Percentiles rank a stretch among this genome's conserved stretches.
Evolutionary conservation across 2,888 invertebrate species (phyloP).

Genomic region (Cantharis rufa): DNA sequence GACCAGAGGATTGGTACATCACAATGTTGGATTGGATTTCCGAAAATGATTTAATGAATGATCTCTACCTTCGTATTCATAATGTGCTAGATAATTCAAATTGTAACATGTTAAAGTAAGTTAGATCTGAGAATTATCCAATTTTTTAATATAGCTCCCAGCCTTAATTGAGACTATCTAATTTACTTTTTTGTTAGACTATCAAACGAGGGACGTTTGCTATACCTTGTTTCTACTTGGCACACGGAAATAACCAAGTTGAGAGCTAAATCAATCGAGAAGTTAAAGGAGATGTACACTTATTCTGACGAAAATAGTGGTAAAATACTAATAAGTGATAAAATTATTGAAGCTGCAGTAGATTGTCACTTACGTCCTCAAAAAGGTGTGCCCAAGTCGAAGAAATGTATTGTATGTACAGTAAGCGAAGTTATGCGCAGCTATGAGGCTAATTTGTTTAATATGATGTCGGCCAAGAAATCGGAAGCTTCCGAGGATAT

Average conservation of each 20-base stretch:
- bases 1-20: conserved; percentile 54
- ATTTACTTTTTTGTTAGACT: conserved; percentile 9
- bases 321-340: conserved; percentile 35
- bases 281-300: conserved; percentile 41
- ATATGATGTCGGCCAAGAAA: conserved; percentile 55
- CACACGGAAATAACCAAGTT: conserved; percentile 44
- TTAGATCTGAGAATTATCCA: too few species aligned
- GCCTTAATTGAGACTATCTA: not conserved
- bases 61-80: conserved; percentile 43
- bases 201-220: conserved; percentile 33
- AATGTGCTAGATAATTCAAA: conserved; percentile 35
- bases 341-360: conserved; percentile 58
- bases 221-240: conserved; percentile 44
- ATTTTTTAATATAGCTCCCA: not conserved
- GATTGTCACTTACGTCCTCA: conserved; percentile 62
- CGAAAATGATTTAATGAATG: conserved; percentile 40
- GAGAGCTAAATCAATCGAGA: conserved; percentile 46
- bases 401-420: conserved; percentile 55
- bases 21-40: conserved; percentile 50
- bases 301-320: conserved; percentile 21
- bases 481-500: conserved; percentile 55
- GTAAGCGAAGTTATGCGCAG: conserved; percentile 54
- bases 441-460: conserved; percentile 64
- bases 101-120: conserved; percentile 8
- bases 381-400: conserved; percentile 37